These are phyloP conservation scores for Bimastos eiseni DNA, from an alignment of 2,888 invertebrate genomes.

Conservation along the genomic window DNA sequence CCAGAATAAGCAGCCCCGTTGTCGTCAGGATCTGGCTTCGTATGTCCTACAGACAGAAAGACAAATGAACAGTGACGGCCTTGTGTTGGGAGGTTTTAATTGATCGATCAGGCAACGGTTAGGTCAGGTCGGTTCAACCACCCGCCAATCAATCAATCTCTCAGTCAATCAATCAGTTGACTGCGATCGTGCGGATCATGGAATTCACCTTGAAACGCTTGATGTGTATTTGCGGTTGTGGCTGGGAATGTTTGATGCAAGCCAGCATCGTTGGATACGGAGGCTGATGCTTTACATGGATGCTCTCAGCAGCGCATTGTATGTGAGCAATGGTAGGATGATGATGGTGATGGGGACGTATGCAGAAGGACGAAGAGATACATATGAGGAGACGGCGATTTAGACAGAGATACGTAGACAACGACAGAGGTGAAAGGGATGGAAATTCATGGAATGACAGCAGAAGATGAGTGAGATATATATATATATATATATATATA, in stretches of 20 bases:
- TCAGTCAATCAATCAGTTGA: neutral
- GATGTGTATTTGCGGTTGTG: neutral
- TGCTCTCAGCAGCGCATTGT: too few relatives aligned
- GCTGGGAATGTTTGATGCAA: neutral
- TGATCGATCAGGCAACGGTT: neutral
- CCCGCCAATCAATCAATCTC: neutral
- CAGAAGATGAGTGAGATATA: neutral
- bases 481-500: too few relatives aligned
- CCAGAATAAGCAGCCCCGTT: conserved; percentile 45
- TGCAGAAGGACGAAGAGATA: too few relatives aligned
- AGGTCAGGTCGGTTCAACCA: neutral
- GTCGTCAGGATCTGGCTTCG: conserved; percentile 46
- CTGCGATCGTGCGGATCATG: neutral
- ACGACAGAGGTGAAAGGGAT: neutral
- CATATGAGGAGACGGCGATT: neutral
- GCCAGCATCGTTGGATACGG: neutral
- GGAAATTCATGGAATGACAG: neutral
- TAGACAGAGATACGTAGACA: neutral
- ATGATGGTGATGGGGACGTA: too few relatives aligned
- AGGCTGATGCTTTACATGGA: neutral
- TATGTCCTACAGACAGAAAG: conserved; percentile 41
- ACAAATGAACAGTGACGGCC: neutral
- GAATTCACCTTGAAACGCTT: neutral
- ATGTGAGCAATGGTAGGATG: too few relatives aligned
- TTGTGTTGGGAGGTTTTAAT: neutral